Evolutionary conservation across 1,140 invertebrate genomes (phyloP), one percentile per base, ranked within the genome.

Genomic region (Anoplophora glabripennis): DNA sequence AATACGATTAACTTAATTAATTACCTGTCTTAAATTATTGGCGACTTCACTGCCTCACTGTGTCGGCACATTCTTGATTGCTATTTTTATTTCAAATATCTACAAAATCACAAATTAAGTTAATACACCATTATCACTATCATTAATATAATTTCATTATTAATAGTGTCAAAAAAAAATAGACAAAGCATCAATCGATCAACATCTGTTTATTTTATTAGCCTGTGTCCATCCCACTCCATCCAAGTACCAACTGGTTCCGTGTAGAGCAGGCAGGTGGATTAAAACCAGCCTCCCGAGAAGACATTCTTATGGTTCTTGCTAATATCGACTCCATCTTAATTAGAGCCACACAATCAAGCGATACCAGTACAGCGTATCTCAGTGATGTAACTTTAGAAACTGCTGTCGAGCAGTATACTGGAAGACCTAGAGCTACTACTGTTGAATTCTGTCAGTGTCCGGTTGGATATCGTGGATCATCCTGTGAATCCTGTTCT

Each of bases 391-490:
- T 93, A 1, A 85, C 84, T 34, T 79, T 96, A 68, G 91, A 94
- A 57, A 87, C 86, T 1, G 90, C 93, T 2, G 81, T 87, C 0
- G 83, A 79, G 59, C 79, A 74, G 37, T 73, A 78, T 1, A 76
- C 80, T 7, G 81, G 79, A 0, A 79, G 81, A 35, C 75, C 77
- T 11, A 64, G 76, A 35, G 85, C 86, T 0, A 79, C 76, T 7
- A 86, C 87, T 59, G 85, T 96, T 33, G 94, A 97, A 80, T 78
- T 87, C 15, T 97, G 94, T 71, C 80, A 83, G 41, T 97, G 94
- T 71, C 93, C 93, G 0, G 63, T 75, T 7, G 93, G 90, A 1
- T 94, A 96, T 64, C 79, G 74, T 7, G 93, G 93, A 45, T 86
- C 85, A 7, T 94, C 92, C 35, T 96, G 92, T 71, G 90, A 94